Base-by-base conservation (phyloP, 2,888 invertebrate genomes). In the Drosophila falleni region DNA sequence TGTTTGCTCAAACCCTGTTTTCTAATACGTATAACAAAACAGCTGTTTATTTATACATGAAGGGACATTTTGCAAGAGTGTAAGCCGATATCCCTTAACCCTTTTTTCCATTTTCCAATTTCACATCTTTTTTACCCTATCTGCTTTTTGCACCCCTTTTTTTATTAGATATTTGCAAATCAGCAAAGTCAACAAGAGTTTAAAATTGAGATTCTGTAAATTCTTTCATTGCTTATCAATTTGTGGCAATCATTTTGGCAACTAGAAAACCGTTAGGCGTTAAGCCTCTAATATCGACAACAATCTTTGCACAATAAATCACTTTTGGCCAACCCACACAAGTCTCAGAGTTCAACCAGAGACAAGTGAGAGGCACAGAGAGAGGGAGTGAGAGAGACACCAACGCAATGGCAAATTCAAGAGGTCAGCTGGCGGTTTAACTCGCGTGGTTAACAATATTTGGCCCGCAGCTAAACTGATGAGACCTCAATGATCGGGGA, bases 1-100 rank as follows among this genome's bases (percentile, higher is more conserved):
- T 74, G 73, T 71, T 81, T 76, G 74, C 81, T 84, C 74, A 80
- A 81, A 67, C 87, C 89, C 73, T 44, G 70, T 71, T 66, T 50
- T 33, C 33, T 8, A 50, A 35, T 35, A 35, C 33, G 8, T 11
- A 19, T 58, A 74, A 75, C 79, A 81, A 80, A 77, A 89, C 86
- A 89, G 80, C 78, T 88, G 86, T 51, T 35, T 53, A 46, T 29
- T n/a, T 29, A 41, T 31, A 26, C 5, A 42, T 19, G 42, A 11
- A 51, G 35, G 54, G 56, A 42, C 54, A 49, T 9, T 41, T 49
- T 29, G 51, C 39, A 35, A 29, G 26, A 44, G 15, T 71, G 83
- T 88, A 83, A 83, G 71, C 62, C 63, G 89, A 83, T 80, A 88
- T 65, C 39, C 19, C 8, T 10, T 50, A 88, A 88, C 87, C 83